Conservation (phyloP, 2,797 vertebrate genomes). For the Threskiornis aethiopicus region DNA sequence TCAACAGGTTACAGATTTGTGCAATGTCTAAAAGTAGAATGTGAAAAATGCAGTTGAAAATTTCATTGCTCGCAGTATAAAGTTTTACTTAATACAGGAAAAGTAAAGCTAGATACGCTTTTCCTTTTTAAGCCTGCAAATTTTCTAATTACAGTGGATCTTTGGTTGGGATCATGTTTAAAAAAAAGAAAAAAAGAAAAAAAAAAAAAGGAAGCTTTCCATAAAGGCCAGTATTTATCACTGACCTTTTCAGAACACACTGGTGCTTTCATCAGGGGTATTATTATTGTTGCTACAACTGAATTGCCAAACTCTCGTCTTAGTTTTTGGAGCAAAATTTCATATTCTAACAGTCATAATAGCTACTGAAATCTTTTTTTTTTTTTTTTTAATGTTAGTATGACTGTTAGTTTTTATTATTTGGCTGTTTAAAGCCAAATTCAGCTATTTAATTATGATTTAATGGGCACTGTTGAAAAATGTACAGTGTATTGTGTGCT, state of each 20-base stretch:
- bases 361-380: constrained; percentile 67
- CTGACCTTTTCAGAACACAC: constrained; percentile 64
- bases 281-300: constrained; percentile 62
- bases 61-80: constrained; percentile 76
- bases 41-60: constrained; percentile 58
- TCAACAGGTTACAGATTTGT: constrained; percentile 49
- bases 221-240: constrained; percentile 62
- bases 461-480: constrained; percentile 72
- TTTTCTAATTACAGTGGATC: constrained; percentile 74
- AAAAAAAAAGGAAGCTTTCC: constrained; percentile 55
- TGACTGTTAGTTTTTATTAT: constrained; percentile 76
- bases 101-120: constrained; percentile 59
- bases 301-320: constrained; percentile 76
- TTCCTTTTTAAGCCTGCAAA: constrained; percentile 72
- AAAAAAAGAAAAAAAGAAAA: neutral
- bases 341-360: constrained; percentile 56
- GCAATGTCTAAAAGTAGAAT: constrained; percentile 69
- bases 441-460: constrained; percentile 76
- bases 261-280: constrained; percentile 76
- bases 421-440: constrained; percentile 84
- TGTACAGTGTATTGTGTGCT: constrained; percentile 83
- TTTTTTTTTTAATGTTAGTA: constrained; percentile 51
- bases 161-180: constrained; percentile 70
- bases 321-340: constrained; percentile 71
- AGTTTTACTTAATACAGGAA: constrained; percentile 67